phyloP scores from a whole-genome alignment of 2,797 vertebrate genomes.

The Heteromormyrus szaboi region DNA sequence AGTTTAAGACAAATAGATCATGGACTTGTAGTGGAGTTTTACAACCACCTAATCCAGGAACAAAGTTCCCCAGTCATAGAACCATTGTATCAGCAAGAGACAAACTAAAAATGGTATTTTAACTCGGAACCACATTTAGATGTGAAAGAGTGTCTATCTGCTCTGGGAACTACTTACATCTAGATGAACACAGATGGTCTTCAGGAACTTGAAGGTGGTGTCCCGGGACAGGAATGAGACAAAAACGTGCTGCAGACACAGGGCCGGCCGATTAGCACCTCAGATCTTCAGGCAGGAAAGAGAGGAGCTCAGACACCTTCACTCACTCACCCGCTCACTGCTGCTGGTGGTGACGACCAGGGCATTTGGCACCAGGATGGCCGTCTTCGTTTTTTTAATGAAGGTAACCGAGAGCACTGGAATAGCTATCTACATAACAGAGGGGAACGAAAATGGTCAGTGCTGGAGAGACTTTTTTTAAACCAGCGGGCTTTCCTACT shows the following conservation, averaged over 20 bases:
- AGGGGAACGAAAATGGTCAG: not conserved
- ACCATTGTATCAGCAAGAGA: not conserved
- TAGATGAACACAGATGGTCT: slow-evolving; percentile 78
- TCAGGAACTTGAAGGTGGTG: slow-evolving; percentile 84
- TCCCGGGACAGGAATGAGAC: slow-evolving; percentile 91
- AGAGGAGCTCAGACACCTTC: not conserved
- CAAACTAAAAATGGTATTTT: not conserved
- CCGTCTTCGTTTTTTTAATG: slow-evolving; percentile 95
- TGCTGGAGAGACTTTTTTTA: not conserved
- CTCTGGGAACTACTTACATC: slow-evolving; percentile 62
- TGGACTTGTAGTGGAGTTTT: not conserved
- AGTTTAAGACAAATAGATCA: not conserved
- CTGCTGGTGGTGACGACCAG: slow-evolving; percentile 75
- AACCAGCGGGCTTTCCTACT: not conserved
- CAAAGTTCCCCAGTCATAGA: not conserved
- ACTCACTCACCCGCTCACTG: slow-evolving; percentile 83
- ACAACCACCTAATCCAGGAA: not conserved
- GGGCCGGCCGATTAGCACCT: not conserved
- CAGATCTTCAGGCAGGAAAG: not conserved
- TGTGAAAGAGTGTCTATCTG: not conserved
- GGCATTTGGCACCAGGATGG: slow-evolving; percentile 90
- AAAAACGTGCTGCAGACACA: slow-evolving; percentile 79
- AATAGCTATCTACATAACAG: slow-evolving; percentile 72
- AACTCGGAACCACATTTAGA: not conserved
- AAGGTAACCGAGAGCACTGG: slow-evolving; percentile 75